Evolutionary conservation across 2,113 vertebrate genomes (phyloP).

Genomic region (Pterocles burchelli): DNA sequence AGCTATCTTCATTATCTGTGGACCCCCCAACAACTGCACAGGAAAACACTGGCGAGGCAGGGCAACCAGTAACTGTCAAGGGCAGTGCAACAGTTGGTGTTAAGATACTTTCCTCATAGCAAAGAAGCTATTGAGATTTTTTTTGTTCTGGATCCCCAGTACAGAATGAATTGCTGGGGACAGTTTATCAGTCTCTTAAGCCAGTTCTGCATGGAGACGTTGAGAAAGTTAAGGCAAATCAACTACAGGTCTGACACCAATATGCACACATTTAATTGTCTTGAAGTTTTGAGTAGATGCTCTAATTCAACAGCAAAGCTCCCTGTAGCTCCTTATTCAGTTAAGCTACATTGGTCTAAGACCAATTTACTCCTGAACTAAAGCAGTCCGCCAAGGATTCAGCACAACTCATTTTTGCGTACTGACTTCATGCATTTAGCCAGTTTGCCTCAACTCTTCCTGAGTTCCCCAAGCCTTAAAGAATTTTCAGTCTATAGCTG

Average conservation of each 20-base stretch:
- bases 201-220: background rate
- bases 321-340: constrained; percentile 39
- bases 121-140: background rate
- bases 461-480: background rate
- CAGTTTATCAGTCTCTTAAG: background rate
- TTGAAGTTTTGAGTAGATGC: constrained; percentile 17
- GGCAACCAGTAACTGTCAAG: background rate
- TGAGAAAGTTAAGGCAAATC: background rate
- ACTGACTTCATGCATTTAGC: background rate
- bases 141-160: background rate
- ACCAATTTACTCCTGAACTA: constrained; percentile 53
- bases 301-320: constrained; percentile 44
- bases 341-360: constrained; percentile 34
- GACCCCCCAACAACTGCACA: background rate
- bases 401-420: constrained; percentile 7
- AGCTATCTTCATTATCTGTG: background rate
- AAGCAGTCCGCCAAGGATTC: constrained; percentile 10
- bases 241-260: background rate
- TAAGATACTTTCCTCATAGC: background rate
- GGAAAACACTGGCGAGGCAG: background rate
- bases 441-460: background rate
- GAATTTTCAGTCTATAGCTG: background rate
- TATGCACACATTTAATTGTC: constrained; percentile 10
- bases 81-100: background rate
- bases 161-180: background rate